Evolutionary conservation across 2,888 invertebrate genomes (phyloP).

Genomic region (Galeruca laticollis): DNA sequence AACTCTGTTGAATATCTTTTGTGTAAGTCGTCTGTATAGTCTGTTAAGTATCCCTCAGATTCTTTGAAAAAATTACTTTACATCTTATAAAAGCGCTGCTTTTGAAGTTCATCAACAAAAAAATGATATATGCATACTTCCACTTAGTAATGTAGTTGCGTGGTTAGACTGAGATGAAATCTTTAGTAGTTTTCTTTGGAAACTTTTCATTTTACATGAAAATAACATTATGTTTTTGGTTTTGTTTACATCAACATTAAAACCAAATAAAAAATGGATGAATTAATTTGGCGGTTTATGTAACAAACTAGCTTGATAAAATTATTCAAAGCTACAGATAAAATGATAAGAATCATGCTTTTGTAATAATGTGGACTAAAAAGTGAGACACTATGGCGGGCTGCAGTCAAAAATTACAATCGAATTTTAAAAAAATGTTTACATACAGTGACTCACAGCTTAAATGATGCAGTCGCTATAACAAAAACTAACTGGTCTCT

Average conservation of each 20-base stretch:
- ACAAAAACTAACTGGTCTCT: no score
- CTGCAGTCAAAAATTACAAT: no score
- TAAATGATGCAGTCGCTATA: no score
- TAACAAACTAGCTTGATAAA: no score
- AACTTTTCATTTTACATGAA: slow-evolving; percentile 16
- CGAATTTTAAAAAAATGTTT: no score
- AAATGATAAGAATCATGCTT: no score
- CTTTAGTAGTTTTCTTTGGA: neutral
- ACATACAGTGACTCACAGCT: no score
- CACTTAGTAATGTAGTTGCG: slow-evolving; percentile 6
- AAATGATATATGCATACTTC: slow-evolving; percentile 14
- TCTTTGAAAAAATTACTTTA: slow-evolving; percentile 36
- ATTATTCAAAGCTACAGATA: no score
- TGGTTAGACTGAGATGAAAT: slow-evolving; percentile 14
- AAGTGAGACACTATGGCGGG: no score
- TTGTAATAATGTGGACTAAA: no score
- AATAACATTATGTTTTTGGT: slow-evolving; percentile 1
- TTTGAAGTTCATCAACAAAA: slow-evolving; percentile 6
- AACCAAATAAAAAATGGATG: neutral
- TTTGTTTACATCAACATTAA: neutral
- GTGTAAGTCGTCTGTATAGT: slow-evolving; percentile 35
- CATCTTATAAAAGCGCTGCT: slow-evolving; percentile 5
- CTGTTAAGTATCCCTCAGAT: slow-evolving; percentile 37
- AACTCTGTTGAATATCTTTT: slow-evolving; percentile 47
- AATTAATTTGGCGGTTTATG: neutral